Percentiles rank a stretch among this genome's conserved stretches.
phyloP scores from a whole-genome alignment of 2,888 invertebrate species.

The Heteromyza rotundicornis region DNA sequence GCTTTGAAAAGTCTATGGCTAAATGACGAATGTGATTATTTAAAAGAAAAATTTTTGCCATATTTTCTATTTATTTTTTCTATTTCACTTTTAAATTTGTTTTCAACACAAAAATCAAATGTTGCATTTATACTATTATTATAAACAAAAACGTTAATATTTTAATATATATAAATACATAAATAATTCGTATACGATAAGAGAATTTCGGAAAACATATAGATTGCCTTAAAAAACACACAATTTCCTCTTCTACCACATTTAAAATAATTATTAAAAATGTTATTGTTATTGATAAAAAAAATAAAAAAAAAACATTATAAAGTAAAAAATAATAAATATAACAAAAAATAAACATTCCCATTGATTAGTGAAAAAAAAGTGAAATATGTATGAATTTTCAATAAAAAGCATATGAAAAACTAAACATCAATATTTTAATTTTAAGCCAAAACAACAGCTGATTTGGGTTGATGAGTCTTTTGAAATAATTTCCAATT shows the following conservation, averaged over 20 bases:
- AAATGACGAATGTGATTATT: slow-evolving; percentile 48
- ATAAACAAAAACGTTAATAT: slow-evolving; percentile 26
- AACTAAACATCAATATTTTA: too few species aligned
- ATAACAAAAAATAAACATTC: slow-evolving; percentile 35
- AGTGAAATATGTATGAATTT: background rate
- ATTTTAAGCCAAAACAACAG: slow-evolving; percentile 14
- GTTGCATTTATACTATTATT: slow-evolving; percentile 39
- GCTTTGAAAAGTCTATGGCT: slow-evolving; percentile 56
- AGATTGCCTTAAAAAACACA: too few species aligned
- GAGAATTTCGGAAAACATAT: slow-evolving; percentile 31
- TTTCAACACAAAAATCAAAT: slow-evolving; percentile 33
- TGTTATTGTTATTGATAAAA: slow-evolving; percentile 8
- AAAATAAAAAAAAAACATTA: slow-evolving; percentile 16
- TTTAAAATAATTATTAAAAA: too few species aligned
- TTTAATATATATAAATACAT: slow-evolving; percentile 24
- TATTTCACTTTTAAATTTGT: background rate
- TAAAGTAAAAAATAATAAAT: slow-evolving; percentile 12
- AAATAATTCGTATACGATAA: slow-evolving; percentile 44
- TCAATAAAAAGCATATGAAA: background rate
- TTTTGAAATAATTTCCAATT: slow-evolving; percentile 23
- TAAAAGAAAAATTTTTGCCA: slow-evolving; percentile 34
- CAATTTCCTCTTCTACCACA: too few species aligned
- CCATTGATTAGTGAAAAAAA: slow-evolving; percentile 34
- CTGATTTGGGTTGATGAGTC: slow-evolving; percentile 35
- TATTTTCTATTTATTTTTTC: slow-evolving; percentile 34